These are phyloP conservation scores for Masnerella sp. DNA, from an alignment of 2,888 invertebrate species.

Conservation along the genomic window DNA sequence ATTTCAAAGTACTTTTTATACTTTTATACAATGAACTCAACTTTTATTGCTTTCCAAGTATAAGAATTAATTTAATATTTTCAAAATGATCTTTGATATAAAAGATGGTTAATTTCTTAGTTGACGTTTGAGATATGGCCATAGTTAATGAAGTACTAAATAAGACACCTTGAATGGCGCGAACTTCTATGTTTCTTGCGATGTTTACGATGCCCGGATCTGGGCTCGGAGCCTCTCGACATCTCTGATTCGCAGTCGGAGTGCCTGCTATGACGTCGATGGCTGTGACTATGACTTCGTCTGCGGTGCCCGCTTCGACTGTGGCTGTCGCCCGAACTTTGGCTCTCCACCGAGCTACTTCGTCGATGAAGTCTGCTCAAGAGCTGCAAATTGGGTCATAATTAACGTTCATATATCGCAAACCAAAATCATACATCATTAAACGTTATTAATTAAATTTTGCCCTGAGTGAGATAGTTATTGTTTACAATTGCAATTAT, in stretches of 20 bases:
- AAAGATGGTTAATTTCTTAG: no score
- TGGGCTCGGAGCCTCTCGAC: slow-evolving; percentile 87
- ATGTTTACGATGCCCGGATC: slow-evolving; percentile 86
- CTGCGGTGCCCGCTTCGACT: slow-evolving; percentile 85
- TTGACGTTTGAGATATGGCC: no score
- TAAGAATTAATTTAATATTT: no score
- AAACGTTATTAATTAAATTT: no score
- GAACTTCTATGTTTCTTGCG: slow-evolving; percentile 85
- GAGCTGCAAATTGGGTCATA: slow-evolving; percentile 64
- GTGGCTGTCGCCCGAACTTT: slow-evolving; percentile 89
- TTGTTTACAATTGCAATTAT: no score
- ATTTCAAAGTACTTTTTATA: no score
- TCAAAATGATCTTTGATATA: no score
- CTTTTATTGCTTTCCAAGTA: no score
- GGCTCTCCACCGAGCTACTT: slow-evolving; percentile 92
- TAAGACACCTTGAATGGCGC: slow-evolving; percentile 80
- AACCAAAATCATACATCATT: no score
- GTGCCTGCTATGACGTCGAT: slow-evolving; percentile 86
- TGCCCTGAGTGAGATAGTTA: no score
- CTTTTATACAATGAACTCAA: no score
- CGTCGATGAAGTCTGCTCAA: slow-evolving; percentile 77
- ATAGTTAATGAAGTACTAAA: slow-evolving; percentile 4
- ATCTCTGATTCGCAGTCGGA: slow-evolving; percentile 95
- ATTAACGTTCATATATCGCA: not conserved
- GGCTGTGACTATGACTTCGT: slow-evolving; percentile 85